phyloP scores from a whole-genome alignment of 1,140 invertebrate species.

The Drosophila willistoni region DNA sequence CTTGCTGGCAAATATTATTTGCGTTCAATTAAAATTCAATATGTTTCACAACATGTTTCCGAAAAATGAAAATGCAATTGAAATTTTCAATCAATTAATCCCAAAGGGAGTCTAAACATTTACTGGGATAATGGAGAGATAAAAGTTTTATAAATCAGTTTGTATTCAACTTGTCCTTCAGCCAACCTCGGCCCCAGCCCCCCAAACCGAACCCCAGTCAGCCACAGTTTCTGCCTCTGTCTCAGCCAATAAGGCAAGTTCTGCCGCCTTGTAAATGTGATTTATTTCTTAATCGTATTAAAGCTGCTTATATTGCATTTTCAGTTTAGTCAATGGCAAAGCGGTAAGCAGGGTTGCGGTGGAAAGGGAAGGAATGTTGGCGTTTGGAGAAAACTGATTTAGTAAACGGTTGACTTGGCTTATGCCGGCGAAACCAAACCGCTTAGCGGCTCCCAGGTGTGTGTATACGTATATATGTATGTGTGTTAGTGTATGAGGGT shows the following conservation, averaged over 20 bases:
- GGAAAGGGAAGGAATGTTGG: background rate
- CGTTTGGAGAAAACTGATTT: slow-evolving; percentile 35
- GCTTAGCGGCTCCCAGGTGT: slow-evolving; percentile 21
- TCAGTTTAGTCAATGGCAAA: slow-evolving; percentile 14
- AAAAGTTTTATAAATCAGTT: background rate
- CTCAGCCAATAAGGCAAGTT: slow-evolving; percentile 24
- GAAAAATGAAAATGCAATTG: background rate
- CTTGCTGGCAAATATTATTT: background rate
- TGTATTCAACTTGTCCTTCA: background rate
- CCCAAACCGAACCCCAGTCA: too few species aligned
- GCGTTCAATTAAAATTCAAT: background rate
- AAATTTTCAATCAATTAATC: slow-evolving; percentile 8
- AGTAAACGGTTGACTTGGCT: slow-evolving; percentile 43
- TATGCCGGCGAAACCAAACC: slow-evolving; percentile 43
- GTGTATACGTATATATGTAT: background rate
- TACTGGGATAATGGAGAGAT: background rate
- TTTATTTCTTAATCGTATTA: slow-evolving; percentile 45
- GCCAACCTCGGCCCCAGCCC: background rate
- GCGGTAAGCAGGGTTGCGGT: background rate
- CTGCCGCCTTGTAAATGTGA: slow-evolving; percentile 13
- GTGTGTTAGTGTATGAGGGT: slow-evolving; percentile 1
- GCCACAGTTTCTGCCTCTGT: background rate
- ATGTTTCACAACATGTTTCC: background rate
- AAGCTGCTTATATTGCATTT: slow-evolving; percentile 37
- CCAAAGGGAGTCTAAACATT: background rate